Base-by-base conservation (phyloP, 2,797 vertebrate species). In the Protonibea diacanthus region DNA sequence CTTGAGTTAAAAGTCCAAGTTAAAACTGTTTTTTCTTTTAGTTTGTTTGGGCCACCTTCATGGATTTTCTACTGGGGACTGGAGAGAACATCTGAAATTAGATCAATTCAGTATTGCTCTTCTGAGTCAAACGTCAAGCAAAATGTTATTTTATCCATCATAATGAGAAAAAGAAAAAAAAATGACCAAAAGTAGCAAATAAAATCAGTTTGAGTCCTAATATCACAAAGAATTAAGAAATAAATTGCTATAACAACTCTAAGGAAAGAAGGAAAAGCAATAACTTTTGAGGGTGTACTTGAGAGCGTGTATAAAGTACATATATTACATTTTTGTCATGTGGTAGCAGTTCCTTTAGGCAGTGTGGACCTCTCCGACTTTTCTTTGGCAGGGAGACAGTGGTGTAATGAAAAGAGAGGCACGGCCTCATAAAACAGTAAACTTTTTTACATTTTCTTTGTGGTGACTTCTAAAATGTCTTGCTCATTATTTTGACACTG, bases 271-370 rank as follows among this genome's bases (percentile, higher is more conserved):
- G 65, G 56, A 1, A 23, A 65, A 64, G 23, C 40, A 71, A 56
- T 62, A 33, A 62, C 6, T 65, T 70, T 49, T 70, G n/a, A 63
- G n/a, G 14, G 14, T 75, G 33, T 62, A 57, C 44, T 55, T 20
- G 40, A 23, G 61, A 13, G 42, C 2, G 42, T 62, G 13, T 60
- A 21, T 21, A 45, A 58, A 64, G 49, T 56, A 58, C n/a, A 33
- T 38, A 33, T 48, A 55, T 40, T 48, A 0, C n/a, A 10, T 72
- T 83, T 10, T 71, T 52, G 55, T 87, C 23, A 74, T 40, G 33
- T 71, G 48, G 20, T 73, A 29, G 25, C 71, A 42, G 33, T 42
- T 78, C 42, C 64, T 80, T 58, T 61, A 52, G 48, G 47, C 68
- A 47, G 55, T 33, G 13, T 63, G 62, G 40, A 67, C 58, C 15